A percentile compares a stretch with the other conserved stretches of the same genome.
phyloP scores from a whole-genome alignment of 2,113 vertebrate genomes.

The Corvus moneduloides region DNA sequence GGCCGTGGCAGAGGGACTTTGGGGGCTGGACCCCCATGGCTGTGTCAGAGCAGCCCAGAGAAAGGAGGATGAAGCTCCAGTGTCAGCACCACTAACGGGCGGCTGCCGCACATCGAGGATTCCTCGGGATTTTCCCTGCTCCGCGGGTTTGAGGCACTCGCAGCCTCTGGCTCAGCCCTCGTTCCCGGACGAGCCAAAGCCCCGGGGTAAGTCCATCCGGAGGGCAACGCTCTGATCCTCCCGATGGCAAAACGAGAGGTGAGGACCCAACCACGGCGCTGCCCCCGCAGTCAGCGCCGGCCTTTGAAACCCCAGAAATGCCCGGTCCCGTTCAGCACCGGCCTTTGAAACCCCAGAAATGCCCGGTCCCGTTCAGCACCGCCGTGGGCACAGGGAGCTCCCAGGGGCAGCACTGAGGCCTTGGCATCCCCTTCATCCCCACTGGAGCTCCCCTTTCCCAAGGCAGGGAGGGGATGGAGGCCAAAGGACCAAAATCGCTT shows the following conservation, averaged over 20 bases:
- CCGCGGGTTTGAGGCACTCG: background rate
- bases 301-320: background rate
- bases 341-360: too few relatives aligned
- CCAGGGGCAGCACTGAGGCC: rapidly evolving
- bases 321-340: background rate
- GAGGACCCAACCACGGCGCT: background rate
- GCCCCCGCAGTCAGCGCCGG: rapidly evolving
- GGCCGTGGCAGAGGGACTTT: too few relatives aligned
- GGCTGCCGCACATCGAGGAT: background rate
- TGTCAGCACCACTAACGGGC: background rate
- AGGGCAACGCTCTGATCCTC: background rate
- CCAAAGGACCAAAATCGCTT: background rate
- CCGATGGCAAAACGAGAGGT: background rate
- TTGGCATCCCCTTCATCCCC: background rate
- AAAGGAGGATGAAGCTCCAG: background rate
- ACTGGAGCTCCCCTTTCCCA: background rate
- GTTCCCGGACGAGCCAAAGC: background rate
- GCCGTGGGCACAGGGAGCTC: background rate
- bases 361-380: background rate
- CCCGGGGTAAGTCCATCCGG: rapidly evolving
- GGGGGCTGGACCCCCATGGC: background rate
- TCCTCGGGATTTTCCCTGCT: background rate
- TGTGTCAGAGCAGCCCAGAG: background rate
- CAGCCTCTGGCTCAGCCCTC: background rate
- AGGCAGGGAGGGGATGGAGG: background rate